Evolutionary conservation across 1,140 invertebrate genomes (phyloP).

Genomic region (Leptinotarsa lineolata): DNA sequence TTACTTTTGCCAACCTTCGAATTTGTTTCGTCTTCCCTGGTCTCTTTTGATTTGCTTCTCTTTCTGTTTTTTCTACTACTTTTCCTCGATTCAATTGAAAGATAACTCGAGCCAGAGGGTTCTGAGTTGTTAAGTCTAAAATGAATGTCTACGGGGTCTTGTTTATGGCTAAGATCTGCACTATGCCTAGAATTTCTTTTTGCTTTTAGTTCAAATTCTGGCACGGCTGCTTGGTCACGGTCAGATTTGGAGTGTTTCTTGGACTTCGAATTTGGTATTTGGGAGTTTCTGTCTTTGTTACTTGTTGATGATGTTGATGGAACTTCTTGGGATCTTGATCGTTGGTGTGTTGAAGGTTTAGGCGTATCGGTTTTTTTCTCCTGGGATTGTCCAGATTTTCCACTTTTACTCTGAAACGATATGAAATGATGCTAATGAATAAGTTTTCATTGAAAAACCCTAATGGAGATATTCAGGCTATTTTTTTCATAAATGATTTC

Average conservation of each 20-base stretch:
- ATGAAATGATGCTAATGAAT: too few species aligned
- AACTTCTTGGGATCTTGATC: slow-evolving; percentile 23
- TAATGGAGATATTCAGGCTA: too few species aligned
- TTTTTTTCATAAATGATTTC: too few species aligned
- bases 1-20: not conserved
- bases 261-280: slow-evolving; percentile 12
- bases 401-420: slow-evolving; percentile 17
- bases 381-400: slow-evolving; percentile 25
- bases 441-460: too few species aligned
- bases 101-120: slow-evolving; percentile 29
- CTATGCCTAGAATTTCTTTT: slow-evolving; percentile 29
- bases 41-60: slow-evolving; percentile 14
- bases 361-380: slow-evolving; percentile 24
- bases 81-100: slow-evolving; percentile 24
- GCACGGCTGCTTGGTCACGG: not conserved
- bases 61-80: slow-evolving; percentile 29
- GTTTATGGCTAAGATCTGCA: slow-evolving; percentile 23
- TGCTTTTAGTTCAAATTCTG: slow-evolving; percentile 21
- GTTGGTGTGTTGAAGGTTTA: slow-evolving; percentile 4
- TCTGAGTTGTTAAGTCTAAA: slow-evolving; percentile 21
- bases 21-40: slow-evolving; percentile 15
- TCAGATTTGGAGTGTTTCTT: slow-evolving; percentile 16
- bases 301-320: slow-evolving; percentile 18
- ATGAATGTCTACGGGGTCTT: slow-evolving; percentile 16
- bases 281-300: not conserved